Percentiles rank a stretch among this genome's conserved stretches.
phyloP scores from a whole-genome alignment of 2,113 vertebrate genomes.

The Oenanthe oenanthe region DNA sequence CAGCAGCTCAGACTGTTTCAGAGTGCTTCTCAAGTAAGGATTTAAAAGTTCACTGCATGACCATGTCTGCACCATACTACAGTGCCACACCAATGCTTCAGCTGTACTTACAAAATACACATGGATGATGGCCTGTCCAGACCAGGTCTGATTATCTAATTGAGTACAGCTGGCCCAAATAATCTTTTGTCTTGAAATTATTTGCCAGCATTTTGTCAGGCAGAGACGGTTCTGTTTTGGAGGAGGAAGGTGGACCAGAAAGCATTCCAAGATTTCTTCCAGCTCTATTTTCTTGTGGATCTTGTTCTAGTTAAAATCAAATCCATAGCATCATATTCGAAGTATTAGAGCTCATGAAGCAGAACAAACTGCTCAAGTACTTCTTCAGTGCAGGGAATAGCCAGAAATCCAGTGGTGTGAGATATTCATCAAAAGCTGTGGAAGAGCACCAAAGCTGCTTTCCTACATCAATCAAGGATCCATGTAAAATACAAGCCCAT shows the following conservation, averaged over 20 bases:
- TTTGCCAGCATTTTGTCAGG: not conserved
- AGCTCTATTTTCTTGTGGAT: not conserved
- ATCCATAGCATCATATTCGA: not conserved
- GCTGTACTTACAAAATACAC: not conserved
- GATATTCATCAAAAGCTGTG: not conserved
- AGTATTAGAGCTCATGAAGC: not conserved
- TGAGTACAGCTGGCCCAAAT: not conserved
- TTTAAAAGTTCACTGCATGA: not conserved
- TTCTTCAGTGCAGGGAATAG: not conserved
- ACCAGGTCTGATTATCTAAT: not conserved
- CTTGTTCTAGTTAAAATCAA: not conserved
- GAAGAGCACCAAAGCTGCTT: not conserved
- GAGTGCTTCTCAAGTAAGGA: not conserved
- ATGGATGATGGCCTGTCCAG: not conserved
- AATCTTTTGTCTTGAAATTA: not conserved
- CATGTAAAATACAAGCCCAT: not conserved
- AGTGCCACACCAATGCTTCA: not conserved
- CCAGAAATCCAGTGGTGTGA: not conserved
- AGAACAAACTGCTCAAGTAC: not conserved
- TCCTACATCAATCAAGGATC: not conserved
- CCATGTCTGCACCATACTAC: rapidly evolving
- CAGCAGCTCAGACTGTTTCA: not conserved
- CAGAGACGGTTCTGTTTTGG: not conserved
- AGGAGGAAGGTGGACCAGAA: not conserved
- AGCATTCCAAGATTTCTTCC: not conserved